Evolutionary conservation across 2,888 invertebrate genomes (phyloP).

Genomic region (Ectemnius cavifrons): DNA sequence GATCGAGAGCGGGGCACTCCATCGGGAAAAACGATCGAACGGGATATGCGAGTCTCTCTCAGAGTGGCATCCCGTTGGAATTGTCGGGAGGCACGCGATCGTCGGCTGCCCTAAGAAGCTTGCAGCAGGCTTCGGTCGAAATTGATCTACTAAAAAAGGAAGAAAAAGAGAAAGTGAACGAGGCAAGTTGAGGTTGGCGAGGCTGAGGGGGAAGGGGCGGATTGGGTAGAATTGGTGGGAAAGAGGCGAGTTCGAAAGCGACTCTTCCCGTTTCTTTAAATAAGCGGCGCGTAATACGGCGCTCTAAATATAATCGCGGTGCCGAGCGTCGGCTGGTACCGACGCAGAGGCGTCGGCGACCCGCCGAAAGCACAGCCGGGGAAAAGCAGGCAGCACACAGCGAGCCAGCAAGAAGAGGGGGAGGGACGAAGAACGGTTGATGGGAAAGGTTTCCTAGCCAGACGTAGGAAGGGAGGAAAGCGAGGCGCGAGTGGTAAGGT

Average conservation of each 20-base stretch:
- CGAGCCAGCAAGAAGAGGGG: slow-evolving; percentile 37
- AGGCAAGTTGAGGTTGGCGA: not conserved
- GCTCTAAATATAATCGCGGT: slow-evolving; percentile 71
- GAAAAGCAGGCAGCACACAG: slow-evolving; percentile 15
- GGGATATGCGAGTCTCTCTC: too few species aligned
- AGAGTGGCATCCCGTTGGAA: too few species aligned
- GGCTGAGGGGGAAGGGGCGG: not conserved
- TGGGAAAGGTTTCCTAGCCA: slow-evolving; percentile 5
- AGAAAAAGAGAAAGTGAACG: not conserved
- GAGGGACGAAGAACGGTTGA: not conserved
- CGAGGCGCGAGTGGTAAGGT: too few species aligned
- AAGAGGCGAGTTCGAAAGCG: slow-evolving; percentile 34
- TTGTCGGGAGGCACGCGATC: too few species aligned
- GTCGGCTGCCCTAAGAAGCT: not conserved
- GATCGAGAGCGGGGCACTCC: slow-evolving; percentile 18
- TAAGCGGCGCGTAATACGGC: slow-evolving; percentile 74
- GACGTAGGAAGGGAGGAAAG: too few species aligned
- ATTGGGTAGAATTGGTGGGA: slow-evolving; percentile 10
- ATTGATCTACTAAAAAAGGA: not conserved
- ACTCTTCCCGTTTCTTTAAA: slow-evolving; percentile 74
- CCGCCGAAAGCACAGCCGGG: slow-evolving; percentile 3
- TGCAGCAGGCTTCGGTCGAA: slow-evolving; percentile 6
- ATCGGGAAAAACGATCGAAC: slow-evolving; percentile 19
- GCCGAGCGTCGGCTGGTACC: slow-evolving; percentile 53
- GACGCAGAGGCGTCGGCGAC: slow-evolving; percentile 20